Percentiles rank a stretch among this genome's conserved stretches.
These are phyloP conservation scores for Sminthopsis crassicaudata DNA, from an alignment of 2,113 vertebrate genomes.

Conservation along the genomic window DNA sequence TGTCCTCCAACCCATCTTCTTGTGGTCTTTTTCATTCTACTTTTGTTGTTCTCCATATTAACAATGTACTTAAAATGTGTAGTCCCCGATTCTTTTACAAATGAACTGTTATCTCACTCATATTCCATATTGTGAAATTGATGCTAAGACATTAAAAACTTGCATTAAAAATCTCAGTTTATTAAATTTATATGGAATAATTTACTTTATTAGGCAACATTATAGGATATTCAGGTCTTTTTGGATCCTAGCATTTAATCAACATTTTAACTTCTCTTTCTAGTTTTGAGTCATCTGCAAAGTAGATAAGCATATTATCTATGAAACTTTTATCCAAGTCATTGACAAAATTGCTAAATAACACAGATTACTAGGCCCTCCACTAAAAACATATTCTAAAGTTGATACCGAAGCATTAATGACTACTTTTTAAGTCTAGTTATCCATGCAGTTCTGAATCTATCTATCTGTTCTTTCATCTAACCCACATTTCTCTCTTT, in stretches of 20 bases:
- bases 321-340: not conserved
- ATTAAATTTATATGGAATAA: not conserved
- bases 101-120: not conserved
- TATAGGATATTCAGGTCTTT: not conserved
- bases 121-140: not conserved
- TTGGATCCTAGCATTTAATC: not conserved
- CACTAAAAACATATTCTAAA: not conserved
- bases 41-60: too few species aligned
- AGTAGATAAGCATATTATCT: not conserved
- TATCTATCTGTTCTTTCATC: not conserved
- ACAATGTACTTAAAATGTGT: not conserved
- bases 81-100: not conserved
- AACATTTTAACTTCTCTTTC: not conserved
- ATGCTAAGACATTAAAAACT: not conserved
- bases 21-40: not conserved
- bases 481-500: not conserved
- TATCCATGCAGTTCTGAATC: not conserved
- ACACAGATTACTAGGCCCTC: not conserved
- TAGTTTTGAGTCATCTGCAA: not conserved
- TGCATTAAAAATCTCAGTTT: not conserved
- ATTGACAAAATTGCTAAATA: not conserved
- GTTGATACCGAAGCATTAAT: not conserved
- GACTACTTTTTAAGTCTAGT: not conserved
- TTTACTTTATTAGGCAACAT: not conserved
- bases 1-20: not conserved